Evolutionary conservation across 2,888 invertebrate genomes (phyloP), one percentile per base, ranked within the genome.

Genomic region (Pinctada fucata): DNA sequence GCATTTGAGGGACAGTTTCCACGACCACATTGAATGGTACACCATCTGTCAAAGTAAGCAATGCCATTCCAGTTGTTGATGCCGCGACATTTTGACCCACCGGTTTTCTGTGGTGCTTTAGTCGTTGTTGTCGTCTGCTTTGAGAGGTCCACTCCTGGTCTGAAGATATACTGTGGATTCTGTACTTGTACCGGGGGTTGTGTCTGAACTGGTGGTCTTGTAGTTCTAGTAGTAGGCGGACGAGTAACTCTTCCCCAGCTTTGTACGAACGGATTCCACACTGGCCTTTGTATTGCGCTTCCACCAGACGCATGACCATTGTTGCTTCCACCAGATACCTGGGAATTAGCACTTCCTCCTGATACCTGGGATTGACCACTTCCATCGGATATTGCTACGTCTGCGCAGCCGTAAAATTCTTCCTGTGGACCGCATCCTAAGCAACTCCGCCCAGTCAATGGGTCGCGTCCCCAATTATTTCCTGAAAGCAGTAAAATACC

Each of bases 381-480:
- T 47, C 13, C 48, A 47, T 48, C 3, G 8, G 48, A 67, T 63
- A 85, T 82, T 5, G 76, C 47, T 2, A 86, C 73, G 70, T 86
- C 84, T 2, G 86, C 76, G 64, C 86, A 86, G 13, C 84, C 82
- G 70, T 82, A 85, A 76, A 86, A 86, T 76, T 84, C 83, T 63
- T 86, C 86, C 79, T 86, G 86, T 2, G 74, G 67, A 0, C 86
- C 86, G 45, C 84, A 86, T 2, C 86, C 86, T 4, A 77, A 63
- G 72, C 86, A 85, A 3, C 48, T 58, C 3, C 10, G 58, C 10
- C 85, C 85, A 45, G 73, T 63, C 6, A 13, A 6, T 3, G 77
- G 64, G 13, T 75, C 81, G 2, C 10, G 51, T 2, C 86, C 86
- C 76, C 79, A 85, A 52, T 83, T 82, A 80, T 85, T 86, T 16